Conservation (phyloP, 2,113 vertebrate genomes). For the Calypte anna region DNA sequence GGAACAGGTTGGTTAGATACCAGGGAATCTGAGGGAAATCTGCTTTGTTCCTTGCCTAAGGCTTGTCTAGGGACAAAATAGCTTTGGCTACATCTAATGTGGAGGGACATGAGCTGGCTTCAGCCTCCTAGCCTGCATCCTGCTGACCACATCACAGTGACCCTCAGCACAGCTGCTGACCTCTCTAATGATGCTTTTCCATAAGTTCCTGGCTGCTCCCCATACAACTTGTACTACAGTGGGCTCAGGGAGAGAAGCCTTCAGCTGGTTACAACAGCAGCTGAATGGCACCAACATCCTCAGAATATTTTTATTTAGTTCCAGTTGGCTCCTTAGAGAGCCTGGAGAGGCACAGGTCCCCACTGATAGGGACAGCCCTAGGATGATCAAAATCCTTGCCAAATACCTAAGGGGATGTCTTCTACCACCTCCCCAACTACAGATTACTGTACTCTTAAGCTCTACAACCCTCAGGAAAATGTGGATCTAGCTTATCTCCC, state of each 20-base stretch:
- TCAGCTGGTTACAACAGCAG: neutral
- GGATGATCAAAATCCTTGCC: neutral
- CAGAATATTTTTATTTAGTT: neutral
- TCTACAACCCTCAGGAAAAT: neutral
- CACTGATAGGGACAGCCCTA: neutral
- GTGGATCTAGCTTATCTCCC: neutral
- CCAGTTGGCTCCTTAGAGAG: neutral
- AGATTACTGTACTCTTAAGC: neutral
- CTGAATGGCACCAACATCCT: neutral
- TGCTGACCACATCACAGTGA: neutral
- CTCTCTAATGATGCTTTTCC: neutral
- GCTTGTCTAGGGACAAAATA: neutral
- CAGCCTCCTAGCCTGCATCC: neutral
- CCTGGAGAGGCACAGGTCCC: neutral
- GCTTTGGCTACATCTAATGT: neutral
- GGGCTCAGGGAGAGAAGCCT: neutral
- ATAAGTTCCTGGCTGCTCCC: neutral
- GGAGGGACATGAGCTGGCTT: neutral
- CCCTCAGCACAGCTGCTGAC: neutral
- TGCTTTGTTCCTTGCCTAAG: neutral
- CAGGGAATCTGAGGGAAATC: accelerated
- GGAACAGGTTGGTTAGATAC: neutral
- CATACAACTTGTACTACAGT: neutral
- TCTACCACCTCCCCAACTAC: neutral
- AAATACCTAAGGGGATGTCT: neutral